A percentile compares a stretch with the other conserved stretches of the same genome.
Conservation (phyloP, 2,797 vertebrate species). For the Xenops minutus region DNA sequence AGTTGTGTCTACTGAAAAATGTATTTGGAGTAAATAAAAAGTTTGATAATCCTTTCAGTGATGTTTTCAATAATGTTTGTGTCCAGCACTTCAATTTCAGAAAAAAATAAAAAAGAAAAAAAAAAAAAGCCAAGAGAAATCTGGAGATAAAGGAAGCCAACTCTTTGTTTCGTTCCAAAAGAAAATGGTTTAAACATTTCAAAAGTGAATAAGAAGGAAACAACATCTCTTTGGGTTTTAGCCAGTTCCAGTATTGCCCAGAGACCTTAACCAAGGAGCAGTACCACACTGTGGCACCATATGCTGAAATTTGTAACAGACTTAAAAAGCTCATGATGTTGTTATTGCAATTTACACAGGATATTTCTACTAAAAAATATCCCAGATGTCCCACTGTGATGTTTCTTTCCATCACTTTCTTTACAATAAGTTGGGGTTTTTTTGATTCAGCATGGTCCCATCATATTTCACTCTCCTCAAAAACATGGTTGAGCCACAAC, state of each 20-base stretch:
- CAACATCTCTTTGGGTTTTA: not conserved
- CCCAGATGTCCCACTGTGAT: not conserved
- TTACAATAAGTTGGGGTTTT: rapidly evolving
- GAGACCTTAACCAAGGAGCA: constrained; percentile 41
- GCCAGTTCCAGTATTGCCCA: constrained; percentile 14
- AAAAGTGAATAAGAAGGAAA: not conserved
- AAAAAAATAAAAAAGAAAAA: not conserved
- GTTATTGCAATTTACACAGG: not conserved
- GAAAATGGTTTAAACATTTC: not conserved
- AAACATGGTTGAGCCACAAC: not conserved
- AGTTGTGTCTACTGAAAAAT: constrained; percentile 49
- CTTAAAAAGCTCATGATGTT: constrained; percentile 36
- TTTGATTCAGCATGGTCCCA: not conserved
- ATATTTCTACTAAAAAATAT: constrained; percentile 24
- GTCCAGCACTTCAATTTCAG: not conserved
- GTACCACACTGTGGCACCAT: constrained; percentile 2
- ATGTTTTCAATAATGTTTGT: constrained; percentile 12
- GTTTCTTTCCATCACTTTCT: not conserved
- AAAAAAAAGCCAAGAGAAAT: not conserved
- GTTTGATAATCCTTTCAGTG: not conserved
- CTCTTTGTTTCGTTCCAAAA: not conserved
- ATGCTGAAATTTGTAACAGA: constrained; percentile 44
- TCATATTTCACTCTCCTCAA: not conserved
- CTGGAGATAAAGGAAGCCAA: not conserved
- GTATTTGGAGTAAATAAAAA: constrained; percentile 17